Percentiles rank a stretch among this genome's conserved stretches.
Evolutionary conservation across 2,797 vertebrate genomes (phyloP).

Genomic region (Botia almorhae): DNA sequence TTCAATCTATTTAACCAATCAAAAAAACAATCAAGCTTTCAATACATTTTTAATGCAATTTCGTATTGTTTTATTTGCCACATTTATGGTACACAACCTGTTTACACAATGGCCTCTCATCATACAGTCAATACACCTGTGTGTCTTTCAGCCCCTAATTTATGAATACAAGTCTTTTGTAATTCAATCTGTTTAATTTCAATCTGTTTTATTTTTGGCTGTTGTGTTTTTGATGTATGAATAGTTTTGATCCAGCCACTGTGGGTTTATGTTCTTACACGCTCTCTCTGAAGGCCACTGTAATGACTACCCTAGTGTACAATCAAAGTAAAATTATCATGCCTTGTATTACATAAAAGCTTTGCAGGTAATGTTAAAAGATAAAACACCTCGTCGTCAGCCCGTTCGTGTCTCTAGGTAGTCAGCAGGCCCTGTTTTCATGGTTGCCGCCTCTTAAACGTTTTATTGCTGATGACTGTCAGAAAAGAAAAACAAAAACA

Average conservation of each 20-base stretch:
- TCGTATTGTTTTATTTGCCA: neutral
- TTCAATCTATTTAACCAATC: constrained; percentile 8
- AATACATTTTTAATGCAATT: constrained; percentile 6
- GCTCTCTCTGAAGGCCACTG: constrained; percentile 15
- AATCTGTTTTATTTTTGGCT: neutral
- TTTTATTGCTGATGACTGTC: constrained; percentile 54
- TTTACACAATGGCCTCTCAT: neutral
- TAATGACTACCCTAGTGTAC: constrained; percentile 53
- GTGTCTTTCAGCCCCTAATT: constrained; percentile 21
- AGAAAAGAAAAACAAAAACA: constrained; percentile 47
- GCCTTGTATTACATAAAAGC: constrained; percentile 46
- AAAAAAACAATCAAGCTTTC: neutral
- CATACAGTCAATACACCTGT: neutral
- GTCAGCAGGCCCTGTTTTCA: constrained; percentile 20
- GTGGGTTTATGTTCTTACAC: constrained; percentile 27
- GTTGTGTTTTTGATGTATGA: neutral
- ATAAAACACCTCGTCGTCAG: constrained; percentile 50
- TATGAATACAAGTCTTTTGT: constrained; percentile 14
- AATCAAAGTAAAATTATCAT: constrained; percentile 54
- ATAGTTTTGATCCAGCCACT: constrained; percentile 37
- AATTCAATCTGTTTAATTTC: neutral
- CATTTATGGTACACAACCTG: neutral
- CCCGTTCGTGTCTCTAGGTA: constrained; percentile 43
- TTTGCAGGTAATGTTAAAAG: constrained; percentile 35
- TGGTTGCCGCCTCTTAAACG: constrained; percentile 43